Evolutionary conservation across 2,888 invertebrate species (phyloP).

Genomic region (Limenitis arthemis): DNA sequence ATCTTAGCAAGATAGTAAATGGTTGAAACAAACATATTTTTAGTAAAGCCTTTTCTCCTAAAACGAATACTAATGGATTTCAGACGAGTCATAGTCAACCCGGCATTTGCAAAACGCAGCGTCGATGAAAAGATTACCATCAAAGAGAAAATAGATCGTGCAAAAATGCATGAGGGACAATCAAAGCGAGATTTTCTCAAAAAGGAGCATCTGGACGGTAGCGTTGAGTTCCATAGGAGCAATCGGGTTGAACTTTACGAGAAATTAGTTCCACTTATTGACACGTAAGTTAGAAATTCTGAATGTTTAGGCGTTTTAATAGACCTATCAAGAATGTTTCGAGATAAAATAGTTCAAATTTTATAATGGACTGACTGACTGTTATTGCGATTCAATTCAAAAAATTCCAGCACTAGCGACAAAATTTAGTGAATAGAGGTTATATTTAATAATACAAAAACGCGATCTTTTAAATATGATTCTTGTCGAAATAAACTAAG

Average conservation of each 20-base stretch:
- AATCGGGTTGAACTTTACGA: conserved; percentile 74
- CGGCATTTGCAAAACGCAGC: conserved; percentile 57
- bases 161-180: conserved; percentile 49
- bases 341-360: no score
- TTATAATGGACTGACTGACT: no score
- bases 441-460: no score
- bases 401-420: no score
- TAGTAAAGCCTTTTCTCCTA: no score
- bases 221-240: conserved; percentile 70
- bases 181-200: conserved; percentile 40
- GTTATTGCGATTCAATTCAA: no score
- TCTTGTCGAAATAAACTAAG: no score
- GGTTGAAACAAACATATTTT: no score
- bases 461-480: no score
- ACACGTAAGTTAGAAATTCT: conserved; percentile 64
- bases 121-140: conserved; percentile 34
- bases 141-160: conserved; percentile 52
- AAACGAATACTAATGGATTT: neutral
- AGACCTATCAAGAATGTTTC: no score
- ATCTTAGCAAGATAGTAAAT: no score
- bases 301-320: neutral
- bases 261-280: conserved; percentile 74
- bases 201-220: conserved; percentile 38
- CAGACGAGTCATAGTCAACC: conserved; percentile 7
- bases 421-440: no score